Percentiles rank a stretch among this genome's conserved stretches.
Conservation (phyloP, 2,888 invertebrate genomes). For the Pyrrhia umbra region DNA sequence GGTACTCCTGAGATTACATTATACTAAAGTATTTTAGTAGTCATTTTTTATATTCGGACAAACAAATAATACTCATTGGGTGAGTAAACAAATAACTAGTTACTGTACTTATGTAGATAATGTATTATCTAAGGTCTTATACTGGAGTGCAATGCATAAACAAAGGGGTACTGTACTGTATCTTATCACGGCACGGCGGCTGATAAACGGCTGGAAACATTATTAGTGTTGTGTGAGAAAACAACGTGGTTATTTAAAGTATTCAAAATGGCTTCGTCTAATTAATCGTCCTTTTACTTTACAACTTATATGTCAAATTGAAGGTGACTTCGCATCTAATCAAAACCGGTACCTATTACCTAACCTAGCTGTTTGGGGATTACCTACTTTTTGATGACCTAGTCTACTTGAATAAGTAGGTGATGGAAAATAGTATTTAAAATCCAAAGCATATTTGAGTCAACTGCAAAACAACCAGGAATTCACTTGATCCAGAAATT, state of each 20-base stretch:
- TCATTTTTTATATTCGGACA: conserved; percentile 44
- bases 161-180: conserved; percentile 84
- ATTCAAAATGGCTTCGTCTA: conserved; percentile 58
- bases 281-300: conserved; percentile 63
- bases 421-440: neutral
- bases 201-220: conserved; percentile 81
- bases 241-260: conserved; percentile 70
- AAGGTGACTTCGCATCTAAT: conserved; percentile 42
- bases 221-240: conserved; percentile 78
- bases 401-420: neutral
- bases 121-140: conserved; percentile 82
- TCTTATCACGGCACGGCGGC: conserved; percentile 80
- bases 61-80: conserved; percentile 74
- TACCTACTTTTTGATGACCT: conserved; percentile 20
- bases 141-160: conserved; percentile 82
- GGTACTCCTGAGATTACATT: too few species aligned
- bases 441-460: too few species aligned
- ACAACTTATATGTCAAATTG: conserved; percentile 26
- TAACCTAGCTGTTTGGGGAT: conserved; percentile 7
- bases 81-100: conserved; percentile 80
- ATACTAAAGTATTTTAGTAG: too few species aligned
- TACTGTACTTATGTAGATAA: conserved; percentile 78
- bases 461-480: too few species aligned
- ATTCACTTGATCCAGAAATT: too few species aligned
- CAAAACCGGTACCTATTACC: conserved; percentile 29